Evolutionary conservation across 2,888 invertebrate species (phyloP).

Genomic region (Nephrotoma appendiculata): DNA sequence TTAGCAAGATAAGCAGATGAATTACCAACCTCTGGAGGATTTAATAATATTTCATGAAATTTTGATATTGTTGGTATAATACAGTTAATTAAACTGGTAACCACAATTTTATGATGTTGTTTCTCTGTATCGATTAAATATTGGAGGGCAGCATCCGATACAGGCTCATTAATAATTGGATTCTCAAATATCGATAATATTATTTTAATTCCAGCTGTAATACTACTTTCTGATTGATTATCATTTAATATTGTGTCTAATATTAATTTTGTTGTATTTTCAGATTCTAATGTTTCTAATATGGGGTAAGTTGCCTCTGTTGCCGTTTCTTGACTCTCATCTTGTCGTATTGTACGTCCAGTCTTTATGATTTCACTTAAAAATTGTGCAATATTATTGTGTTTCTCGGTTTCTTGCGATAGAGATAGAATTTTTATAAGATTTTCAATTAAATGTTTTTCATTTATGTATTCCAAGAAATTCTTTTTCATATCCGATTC

Average conservation of each 20-base stretch:
- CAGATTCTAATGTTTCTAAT: constrained; percentile 51
- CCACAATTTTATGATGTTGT: constrained; percentile 42
- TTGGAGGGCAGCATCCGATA: constrained; percentile 23
- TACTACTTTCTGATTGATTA: constrained; percentile 50
- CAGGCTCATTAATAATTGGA: constrained; percentile 25
- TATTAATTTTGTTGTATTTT: constrained; percentile 49
- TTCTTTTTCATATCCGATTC: constrained; percentile 55
- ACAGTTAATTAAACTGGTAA: constrained; percentile 46
- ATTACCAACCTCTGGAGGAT: constrained; percentile 49
- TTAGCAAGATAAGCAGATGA: not conserved
- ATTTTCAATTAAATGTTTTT: constrained; percentile 72
- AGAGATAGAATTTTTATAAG: constrained; percentile 49
- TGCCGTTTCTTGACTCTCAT: constrained; percentile 41
- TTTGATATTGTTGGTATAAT: constrained; percentile 51
- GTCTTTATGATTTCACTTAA: constrained; percentile 71
- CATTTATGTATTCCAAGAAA: constrained; percentile 71
- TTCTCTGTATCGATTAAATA: constrained; percentile 32
- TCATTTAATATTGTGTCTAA: constrained; percentile 60
- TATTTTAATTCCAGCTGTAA: constrained; percentile 67
- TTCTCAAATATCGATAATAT: constrained; percentile 54
- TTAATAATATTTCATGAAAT: constrained; percentile 48
- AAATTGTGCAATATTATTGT: constrained; percentile 76
- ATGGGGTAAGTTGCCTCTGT: constrained; percentile 44
- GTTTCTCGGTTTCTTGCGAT: constrained; percentile 55
- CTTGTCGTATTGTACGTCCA: constrained; percentile 40